Conservation (phyloP, 2,797 vertebrate genomes). For the Tadarida brasiliensis region DNA sequence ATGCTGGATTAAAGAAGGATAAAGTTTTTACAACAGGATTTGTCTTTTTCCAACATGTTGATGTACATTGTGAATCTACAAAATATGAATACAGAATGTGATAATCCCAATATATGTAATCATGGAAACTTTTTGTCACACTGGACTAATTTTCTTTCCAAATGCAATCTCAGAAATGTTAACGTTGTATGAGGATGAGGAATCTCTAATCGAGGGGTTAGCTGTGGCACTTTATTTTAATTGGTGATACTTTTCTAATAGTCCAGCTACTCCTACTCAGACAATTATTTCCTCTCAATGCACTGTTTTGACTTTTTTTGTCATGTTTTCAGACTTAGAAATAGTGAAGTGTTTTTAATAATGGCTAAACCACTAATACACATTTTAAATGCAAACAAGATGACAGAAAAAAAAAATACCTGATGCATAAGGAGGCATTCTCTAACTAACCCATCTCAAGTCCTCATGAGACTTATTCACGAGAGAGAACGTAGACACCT, state of each 20-base stretch:
- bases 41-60: conserved; percentile 14
- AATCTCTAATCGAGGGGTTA: not conserved
- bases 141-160: not conserved
- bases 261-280: not conserved
- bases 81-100: not conserved
- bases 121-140: not conserved
- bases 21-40: not conserved
- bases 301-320: not conserved
- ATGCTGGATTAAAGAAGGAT: not conserved
- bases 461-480: not conserved
- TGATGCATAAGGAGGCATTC: not conserved
- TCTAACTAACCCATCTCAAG: not conserved
- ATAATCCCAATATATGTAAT: not conserved
- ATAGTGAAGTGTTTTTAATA: conserved; percentile 5
- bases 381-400: not conserved
- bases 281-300: not conserved
- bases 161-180: not conserved
- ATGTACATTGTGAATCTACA: not conserved
- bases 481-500: not conserved
- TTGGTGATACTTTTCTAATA: not conserved
- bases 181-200: not conserved
- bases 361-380: not conserved
- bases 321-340: conserved; percentile 15
- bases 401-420: not conserved
- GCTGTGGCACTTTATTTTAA: not conserved